Conservation (phyloP, 2,888 invertebrate species). For the Rotaria sp. region DNA sequence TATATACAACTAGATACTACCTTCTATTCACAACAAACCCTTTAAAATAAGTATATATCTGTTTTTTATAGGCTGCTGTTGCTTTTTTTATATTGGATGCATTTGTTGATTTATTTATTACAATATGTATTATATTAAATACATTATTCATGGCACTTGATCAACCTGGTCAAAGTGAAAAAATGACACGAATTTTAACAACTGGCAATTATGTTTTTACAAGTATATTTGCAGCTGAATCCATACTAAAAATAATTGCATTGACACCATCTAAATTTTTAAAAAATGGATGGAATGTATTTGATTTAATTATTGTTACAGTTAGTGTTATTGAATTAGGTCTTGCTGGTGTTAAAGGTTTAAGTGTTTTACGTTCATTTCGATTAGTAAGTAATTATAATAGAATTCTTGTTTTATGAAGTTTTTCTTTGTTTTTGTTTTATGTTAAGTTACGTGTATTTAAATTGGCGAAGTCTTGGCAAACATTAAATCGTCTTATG, state of each 20-base stretch:
- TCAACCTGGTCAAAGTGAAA: slow-evolving; percentile 82
- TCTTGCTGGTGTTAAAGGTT: slow-evolving; percentile 70
- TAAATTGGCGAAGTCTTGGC: slow-evolving; percentile 98
- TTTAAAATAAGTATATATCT: no score
- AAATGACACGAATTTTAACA: slow-evolving; percentile 75
- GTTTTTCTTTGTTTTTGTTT: slow-evolving; percentile 44
- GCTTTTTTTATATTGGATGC: slow-evolving; percentile 74
- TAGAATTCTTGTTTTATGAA: no score
- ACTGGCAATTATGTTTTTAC: slow-evolving; percentile 95
- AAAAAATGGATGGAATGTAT: slow-evolving; percentile 68
- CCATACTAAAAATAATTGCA: slow-evolving; percentile 96
- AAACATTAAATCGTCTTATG: slow-evolving; percentile 91
- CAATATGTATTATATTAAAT: slow-evolving; percentile 89
- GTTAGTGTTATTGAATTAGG: slow-evolving; percentile 86
- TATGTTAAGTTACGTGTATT: slow-evolving; percentile 96
- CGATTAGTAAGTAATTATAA: slow-evolving; percentile 68
- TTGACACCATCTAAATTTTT: slow-evolving; percentile 92
- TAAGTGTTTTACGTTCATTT: slow-evolving; percentile 91
- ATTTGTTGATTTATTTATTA: slow-evolving; percentile 93
- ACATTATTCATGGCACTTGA: slow-evolving; percentile 94
- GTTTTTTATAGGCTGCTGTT: slow-evolving; percentile 78
- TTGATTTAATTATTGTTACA: slow-evolving; percentile 98
- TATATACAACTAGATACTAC: no score
- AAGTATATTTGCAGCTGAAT: slow-evolving; percentile 65
- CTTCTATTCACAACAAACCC: no score